Percentiles rank a stretch among this genome's conserved stretches.
phyloP scores from a whole-genome alignment of 2,113 vertebrate species.

The Tinamus guttatus region DNA sequence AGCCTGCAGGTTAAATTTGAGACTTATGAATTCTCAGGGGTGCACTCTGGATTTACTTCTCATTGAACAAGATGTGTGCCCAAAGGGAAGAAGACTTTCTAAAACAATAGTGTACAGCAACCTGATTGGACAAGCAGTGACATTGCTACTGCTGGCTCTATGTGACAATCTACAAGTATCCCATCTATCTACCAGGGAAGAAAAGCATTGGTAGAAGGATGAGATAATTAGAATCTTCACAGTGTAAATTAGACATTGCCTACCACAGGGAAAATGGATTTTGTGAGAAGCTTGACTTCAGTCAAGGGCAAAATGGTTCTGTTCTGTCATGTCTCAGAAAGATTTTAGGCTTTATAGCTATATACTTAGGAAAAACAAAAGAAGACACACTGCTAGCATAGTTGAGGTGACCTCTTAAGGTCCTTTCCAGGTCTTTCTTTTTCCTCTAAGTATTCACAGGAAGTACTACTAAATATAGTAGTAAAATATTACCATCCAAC shows the following conservation, averaged over 20 bases:
- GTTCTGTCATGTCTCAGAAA: not conserved
- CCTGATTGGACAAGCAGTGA: not conserved
- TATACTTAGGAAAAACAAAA: not conserved
- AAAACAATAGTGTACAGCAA: not conserved
- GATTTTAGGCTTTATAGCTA: not conserved
- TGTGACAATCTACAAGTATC: not conserved
- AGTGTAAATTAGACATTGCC: not conserved
- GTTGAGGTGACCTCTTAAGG: not conserved
- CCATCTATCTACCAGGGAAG: not conserved
- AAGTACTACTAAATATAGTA: not conserved
- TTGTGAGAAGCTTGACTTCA: not conserved
- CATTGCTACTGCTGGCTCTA: not conserved
- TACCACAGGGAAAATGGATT: not conserved
- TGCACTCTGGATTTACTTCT: not conserved
- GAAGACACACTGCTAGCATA: not conserved
- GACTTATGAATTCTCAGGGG: not conserved
- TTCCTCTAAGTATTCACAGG: not conserved
- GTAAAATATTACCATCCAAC: not conserved
- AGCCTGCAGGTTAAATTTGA: not conserved
- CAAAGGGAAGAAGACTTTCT: not conserved
- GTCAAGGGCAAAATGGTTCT: not conserved
- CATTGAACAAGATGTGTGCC: not conserved
- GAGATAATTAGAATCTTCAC: not conserved
- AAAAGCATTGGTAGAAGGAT: not conserved
- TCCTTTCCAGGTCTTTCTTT: not conserved